A percentile compares a stretch with the other conserved stretches of the same genome.
phyloP scores from a whole-genome alignment of 1,140 invertebrate genomes.

The Lasioglossum baleicum region DNA sequence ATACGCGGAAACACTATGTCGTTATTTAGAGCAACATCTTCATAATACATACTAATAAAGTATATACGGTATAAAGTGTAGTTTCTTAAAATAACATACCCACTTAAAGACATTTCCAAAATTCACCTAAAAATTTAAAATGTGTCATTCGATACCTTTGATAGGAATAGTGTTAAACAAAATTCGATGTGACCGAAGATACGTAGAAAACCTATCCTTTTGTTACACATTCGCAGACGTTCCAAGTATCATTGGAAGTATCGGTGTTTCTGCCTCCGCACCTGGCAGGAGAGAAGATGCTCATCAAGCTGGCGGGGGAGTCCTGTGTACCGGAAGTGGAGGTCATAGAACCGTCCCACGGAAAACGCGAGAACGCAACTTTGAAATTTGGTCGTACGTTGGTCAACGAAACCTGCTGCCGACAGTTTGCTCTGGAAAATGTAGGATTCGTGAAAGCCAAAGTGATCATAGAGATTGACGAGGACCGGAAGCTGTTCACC shows the following conservation, averaged over 20 bases:
- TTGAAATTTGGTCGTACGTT: conserved; percentile 63
- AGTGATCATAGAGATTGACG: conserved; percentile 59
- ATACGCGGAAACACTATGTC: no score
- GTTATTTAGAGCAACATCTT: no score
- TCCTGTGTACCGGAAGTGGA: conserved; percentile 69
- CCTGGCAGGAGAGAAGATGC: conserved; percentile 48
- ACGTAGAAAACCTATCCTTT: no score
- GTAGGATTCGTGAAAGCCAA: conserved; percentile 62
- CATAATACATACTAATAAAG: no score
- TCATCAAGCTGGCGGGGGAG: conserved; percentile 67
- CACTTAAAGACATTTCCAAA: no score
- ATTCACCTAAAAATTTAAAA: no score
- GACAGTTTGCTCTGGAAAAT: conserved; percentile 62
- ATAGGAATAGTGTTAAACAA: no score
- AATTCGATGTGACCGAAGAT: no score
- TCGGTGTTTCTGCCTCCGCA: conserved; percentile 52
- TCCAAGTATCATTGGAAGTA: conserved; percentile 53
- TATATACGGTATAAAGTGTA: no score
- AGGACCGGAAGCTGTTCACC: conserved; percentile 50
- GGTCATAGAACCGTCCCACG: conserved; percentile 57
- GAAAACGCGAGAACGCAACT: conserved; percentile 23
- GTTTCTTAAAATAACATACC: no score
- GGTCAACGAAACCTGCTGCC: conserved; percentile 44
- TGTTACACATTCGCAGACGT: conserved; percentile 51
- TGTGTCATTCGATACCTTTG: no score